These are phyloP conservation scores for Frankliniella intonsa DNA, from an alignment of 2,888 invertebrate species.

Conservation along the genomic window DNA sequence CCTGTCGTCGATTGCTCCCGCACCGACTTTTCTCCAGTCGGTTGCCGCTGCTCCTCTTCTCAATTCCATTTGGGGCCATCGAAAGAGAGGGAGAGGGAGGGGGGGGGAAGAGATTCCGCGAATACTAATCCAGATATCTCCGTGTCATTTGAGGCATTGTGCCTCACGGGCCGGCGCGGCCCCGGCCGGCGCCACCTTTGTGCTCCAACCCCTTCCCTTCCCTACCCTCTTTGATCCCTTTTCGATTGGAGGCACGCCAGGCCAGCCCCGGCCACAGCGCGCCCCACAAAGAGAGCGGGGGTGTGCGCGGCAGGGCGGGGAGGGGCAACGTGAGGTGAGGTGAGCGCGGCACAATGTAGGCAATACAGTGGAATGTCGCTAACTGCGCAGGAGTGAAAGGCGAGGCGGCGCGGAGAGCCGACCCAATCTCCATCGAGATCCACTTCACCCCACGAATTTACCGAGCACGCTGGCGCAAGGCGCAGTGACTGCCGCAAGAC, in stretches of 20 bases:
- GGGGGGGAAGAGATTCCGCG: not conserved
- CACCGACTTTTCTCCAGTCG: not conserved
- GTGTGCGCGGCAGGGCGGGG: not conserved
- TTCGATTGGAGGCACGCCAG: constrained; percentile 18
- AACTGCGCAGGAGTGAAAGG: not conserved
- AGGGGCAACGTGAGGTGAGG: not conserved
- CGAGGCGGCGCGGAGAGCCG: not conserved
- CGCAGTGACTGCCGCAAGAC: no score
- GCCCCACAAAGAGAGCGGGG: not conserved
- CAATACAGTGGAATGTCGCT: constrained; percentile 1
- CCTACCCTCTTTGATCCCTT: constrained; percentile 9
- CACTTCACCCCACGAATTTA: no score
- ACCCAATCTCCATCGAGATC: no score
- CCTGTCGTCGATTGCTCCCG: not conserved
- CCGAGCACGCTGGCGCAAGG: no score
- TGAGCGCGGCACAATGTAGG: not conserved
- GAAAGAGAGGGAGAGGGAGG: no score
- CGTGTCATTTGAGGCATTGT: constrained; percentile 22
- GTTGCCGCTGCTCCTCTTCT: no score
- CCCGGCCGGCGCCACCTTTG: not conserved
- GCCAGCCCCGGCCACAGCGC: not conserved
- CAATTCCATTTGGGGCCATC: no score
- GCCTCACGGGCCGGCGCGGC: not conserved
- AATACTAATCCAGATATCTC: not conserved
- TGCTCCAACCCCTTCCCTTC: not conserved